A percentile compares a stretch with the other conserved stretches of the same genome.
Conservation (phyloP, 2,797 vertebrate genomes). For the Rhinatrema bivittatum region DNA sequence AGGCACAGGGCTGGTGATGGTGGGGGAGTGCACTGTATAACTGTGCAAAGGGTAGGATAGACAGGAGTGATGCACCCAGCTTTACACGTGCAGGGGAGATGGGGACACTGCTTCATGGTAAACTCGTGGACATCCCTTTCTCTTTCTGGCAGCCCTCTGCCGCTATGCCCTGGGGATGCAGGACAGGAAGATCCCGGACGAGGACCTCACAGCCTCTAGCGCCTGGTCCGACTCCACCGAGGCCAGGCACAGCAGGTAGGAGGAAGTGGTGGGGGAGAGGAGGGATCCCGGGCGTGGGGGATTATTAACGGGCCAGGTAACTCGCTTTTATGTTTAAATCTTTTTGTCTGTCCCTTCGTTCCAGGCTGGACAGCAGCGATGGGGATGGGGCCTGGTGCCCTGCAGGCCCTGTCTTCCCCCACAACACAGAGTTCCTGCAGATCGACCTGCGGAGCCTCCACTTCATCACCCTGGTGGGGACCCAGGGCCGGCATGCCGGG, state of each 20-base stretch:
- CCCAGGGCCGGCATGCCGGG: slow-evolving; percentile 84
- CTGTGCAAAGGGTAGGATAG: not conserved
- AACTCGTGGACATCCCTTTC: slow-evolving; percentile 1
- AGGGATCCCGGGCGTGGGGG: too few relatives aligned
- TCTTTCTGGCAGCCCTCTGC: slow-evolving; percentile 63
- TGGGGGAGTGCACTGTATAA: not conserved
- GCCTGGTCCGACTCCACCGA: slow-evolving; percentile 91
- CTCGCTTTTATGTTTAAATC: too few relatives aligned
- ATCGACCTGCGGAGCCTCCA: slow-evolving; percentile 75
- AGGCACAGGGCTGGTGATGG: not conserved
- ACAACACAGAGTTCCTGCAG: slow-evolving; percentile 80
- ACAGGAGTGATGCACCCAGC: not conserved
- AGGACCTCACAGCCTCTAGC: slow-evolving; percentile 82
- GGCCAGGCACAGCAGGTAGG: slow-evolving; percentile 84
- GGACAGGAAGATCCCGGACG: slow-evolving; percentile 81
- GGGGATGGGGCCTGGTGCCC: slow-evolving; percentile 94
- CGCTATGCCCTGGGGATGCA: slow-evolving; percentile 91
- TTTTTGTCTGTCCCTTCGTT: not conserved
- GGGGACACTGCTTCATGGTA: slow-evolving; percentile 13
- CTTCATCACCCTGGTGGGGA: slow-evolving; percentile 84
- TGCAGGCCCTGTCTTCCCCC: slow-evolving; percentile 71
- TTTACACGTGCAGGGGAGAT: slow-evolving; percentile 1
- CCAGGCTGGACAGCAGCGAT: slow-evolving; percentile 76
- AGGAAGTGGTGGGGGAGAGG: too few relatives aligned
- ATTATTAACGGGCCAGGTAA: too few relatives aligned